phyloP scores from a whole-genome alignment of 2,797 vertebrate species.

The Sebastes trivittatus region DNA sequence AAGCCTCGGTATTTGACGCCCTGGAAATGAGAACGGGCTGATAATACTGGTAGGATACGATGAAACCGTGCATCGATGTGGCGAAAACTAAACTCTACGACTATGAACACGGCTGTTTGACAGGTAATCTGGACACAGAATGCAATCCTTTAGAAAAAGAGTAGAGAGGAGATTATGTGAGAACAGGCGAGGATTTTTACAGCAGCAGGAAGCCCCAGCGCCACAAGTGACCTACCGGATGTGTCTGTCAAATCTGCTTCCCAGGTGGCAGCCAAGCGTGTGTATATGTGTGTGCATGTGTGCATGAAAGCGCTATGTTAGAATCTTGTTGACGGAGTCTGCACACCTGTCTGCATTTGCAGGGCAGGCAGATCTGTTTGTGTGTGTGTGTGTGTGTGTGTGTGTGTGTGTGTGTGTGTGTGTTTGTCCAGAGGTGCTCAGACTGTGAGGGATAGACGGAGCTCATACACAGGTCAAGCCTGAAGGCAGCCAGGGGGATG shows the following conservation, averaged over 20 bases:
- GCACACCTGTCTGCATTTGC: slow-evolving; percentile 64
- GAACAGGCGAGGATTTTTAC: slow-evolving; percentile 40
- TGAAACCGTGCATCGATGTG: slow-evolving; percentile 37
- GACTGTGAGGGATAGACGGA: slow-evolving; percentile 49
- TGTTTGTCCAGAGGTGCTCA: slow-evolving; percentile 39
- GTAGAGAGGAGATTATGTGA: slow-evolving; percentile 14
- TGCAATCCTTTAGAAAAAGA: slow-evolving; percentile 29
- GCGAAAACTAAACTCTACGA: slow-evolving; percentile 25
- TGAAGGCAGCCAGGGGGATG: slow-evolving; percentile 53
- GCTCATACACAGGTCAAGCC: slow-evolving; percentile 68
- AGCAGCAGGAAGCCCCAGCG: slow-evolving; percentile 61
- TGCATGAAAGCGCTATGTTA: slow-evolving; percentile 45
- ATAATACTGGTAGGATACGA: not conserved
- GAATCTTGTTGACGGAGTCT: slow-evolving; percentile 49
- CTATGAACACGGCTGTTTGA: slow-evolving; percentile 40
- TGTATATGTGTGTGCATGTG: slow-evolving; percentile 11
- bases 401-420: slow-evolving; percentile 24
- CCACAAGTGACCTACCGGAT: slow-evolving; percentile 57
- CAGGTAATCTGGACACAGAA: slow-evolving; percentile 51
- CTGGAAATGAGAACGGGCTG: too few relatives aligned
- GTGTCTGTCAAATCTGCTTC: slow-evolving; percentile 66
- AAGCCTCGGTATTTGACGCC: too few relatives aligned
- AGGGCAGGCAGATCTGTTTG: slow-evolving; percentile 30
- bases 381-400: slow-evolving; percentile 5
- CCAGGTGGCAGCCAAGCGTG: slow-evolving; percentile 45